Base-by-base conservation (phyloP, 2,797 vertebrate species). In the Enoplosus armatus region DNA sequence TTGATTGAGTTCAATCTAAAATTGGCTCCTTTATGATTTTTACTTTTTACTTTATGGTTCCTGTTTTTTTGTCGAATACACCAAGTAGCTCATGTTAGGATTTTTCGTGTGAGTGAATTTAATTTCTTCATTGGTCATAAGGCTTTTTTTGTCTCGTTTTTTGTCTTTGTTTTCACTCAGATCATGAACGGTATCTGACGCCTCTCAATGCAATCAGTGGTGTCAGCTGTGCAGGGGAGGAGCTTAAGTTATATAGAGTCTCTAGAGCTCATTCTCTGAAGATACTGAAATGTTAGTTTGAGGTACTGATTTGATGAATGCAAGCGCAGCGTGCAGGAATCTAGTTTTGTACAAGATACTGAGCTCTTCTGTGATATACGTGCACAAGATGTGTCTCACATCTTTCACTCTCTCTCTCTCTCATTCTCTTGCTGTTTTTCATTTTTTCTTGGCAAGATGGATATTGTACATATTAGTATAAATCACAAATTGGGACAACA, bases 1-100 rank as follows among this genome's bases (percentile, higher is more conserved):
- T 64, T 72, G 27, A 48, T 77, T 2, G 50, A 45, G 29, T 58
- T 74, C 8, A 2, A 53, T 63, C 9, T 54, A 33, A 47, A 73
- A 63, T 55, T 26, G 11, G 3, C n/a, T n/a, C n/a, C n/a, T n/a
- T n/a, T n/a, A n/a, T n/a, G n/a, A n/a, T n/a, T n/a, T n/a, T n/a
- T n/a, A n/a, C n/a, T n/a, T n/a, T n/a, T n/a, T n/a, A n/a, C n/a
- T n/a, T n/a, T n/a, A n/a, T n/a, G n/a, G n/a, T n/a, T n/a, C n/a
- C n/a, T n/a, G n/a, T n/a, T n/a, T n/a, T 31, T 20, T 41, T 41
- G 31, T n/a, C 24, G 12, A 39, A 39, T 29, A 22, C 16, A 60
- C 31, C 16, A 31, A 43, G 26, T 29, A 31, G 16, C 24, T 65
- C 2, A 48, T 50, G 43, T 39, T 50, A 31, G 8, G 39, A 11